Conservation (phyloP, 1,140 invertebrate genomes). For the Hylyphantes graminicola region DNA sequence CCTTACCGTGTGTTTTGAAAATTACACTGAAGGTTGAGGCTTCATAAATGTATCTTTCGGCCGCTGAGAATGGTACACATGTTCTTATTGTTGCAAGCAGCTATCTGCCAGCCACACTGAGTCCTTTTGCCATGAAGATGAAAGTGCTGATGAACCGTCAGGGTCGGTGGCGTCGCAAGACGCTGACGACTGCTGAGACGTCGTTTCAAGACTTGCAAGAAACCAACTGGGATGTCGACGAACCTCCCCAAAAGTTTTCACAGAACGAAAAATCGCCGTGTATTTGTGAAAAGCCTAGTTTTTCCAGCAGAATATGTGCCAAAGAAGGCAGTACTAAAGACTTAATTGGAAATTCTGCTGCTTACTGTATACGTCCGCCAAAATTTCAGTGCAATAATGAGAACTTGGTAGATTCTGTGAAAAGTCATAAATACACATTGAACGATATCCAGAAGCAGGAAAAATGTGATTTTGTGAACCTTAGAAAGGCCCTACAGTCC, state of each 20-base stretch:
- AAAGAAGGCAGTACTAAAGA: background rate
- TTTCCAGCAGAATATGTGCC: background rate
- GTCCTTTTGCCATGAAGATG: slow-evolving; percentile 40
- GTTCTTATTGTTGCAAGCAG: background rate
- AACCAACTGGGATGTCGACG: background rate
- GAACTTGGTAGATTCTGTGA: background rate
- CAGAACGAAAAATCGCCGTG: too few relatives aligned
- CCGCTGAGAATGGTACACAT: background rate
- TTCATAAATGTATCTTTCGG: slow-evolving; percentile 33
- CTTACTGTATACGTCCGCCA: background rate
- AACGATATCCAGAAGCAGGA: background rate
- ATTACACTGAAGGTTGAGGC: slow-evolving; percentile 15
- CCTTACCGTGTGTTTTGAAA: slow-evolving; percentile 9
- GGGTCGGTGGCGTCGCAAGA: background rate
- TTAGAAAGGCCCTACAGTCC: background rate
- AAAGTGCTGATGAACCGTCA: slow-evolving; percentile 35
- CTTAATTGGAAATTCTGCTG: background rate
- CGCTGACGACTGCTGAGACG: too few relatives aligned
- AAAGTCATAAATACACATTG: background rate
- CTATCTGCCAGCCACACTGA: background rate
- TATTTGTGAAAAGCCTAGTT: background rate
- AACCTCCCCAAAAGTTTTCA: background rate
- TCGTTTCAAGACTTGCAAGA: background rate
- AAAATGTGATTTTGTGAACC: background rate
- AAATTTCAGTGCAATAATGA: background rate